A percentile compares a stretch with the other conserved stretches of the same genome.
Evolutionary conservation across 2,797 vertebrate species (phyloP).

Genomic region (Octomys mimax): DNA sequence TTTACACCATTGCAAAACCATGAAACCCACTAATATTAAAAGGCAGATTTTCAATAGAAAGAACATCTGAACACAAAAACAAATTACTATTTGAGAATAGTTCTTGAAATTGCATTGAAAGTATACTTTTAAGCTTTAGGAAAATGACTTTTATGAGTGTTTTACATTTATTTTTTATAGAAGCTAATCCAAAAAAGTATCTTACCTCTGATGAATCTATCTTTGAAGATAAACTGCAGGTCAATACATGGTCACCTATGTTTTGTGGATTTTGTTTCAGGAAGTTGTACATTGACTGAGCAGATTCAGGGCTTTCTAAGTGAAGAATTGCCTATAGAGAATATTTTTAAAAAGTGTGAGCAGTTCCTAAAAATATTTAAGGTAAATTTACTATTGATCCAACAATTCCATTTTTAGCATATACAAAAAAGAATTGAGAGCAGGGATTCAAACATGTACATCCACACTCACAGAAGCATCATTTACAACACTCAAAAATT

Average conservation of each 20-base stretch:
- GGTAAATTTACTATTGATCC: slow-evolving; percentile 5
- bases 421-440: not conserved
- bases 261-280: slow-evolving; percentile 87
- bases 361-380: slow-evolving; percentile 42
- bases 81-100: slow-evolving; percentile 1
- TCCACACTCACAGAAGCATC: not conserved
- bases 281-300: slow-evolving; percentile 87
- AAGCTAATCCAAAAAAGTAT: not conserved
- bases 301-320: slow-evolving; percentile 86
- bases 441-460: not conserved
- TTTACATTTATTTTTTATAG: not conserved
- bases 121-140: not conserved
- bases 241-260: slow-evolving; percentile 84
- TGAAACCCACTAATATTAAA: slow-evolving; percentile 2
- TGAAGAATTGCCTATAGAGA: slow-evolving; percentile 89
- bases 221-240: slow-evolving; percentile 83
- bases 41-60: slow-evolving; percentile 15
- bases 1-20: not conserved
- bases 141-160: slow-evolving; percentile 12
- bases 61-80: not conserved
- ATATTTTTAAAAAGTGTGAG: not conserved
- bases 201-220: slow-evolving; percentile 80
- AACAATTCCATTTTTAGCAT: slow-evolving; percentile 38
- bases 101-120: slow-evolving; percentile 17
- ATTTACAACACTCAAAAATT: slow-evolving; percentile 42